Percentiles rank a stretch among this genome's conserved stretches.
These are phyloP conservation scores for Furcula furcula DNA, from an alignment of 2,888 invertebrate genomes.

Conservation along the genomic window DNA sequence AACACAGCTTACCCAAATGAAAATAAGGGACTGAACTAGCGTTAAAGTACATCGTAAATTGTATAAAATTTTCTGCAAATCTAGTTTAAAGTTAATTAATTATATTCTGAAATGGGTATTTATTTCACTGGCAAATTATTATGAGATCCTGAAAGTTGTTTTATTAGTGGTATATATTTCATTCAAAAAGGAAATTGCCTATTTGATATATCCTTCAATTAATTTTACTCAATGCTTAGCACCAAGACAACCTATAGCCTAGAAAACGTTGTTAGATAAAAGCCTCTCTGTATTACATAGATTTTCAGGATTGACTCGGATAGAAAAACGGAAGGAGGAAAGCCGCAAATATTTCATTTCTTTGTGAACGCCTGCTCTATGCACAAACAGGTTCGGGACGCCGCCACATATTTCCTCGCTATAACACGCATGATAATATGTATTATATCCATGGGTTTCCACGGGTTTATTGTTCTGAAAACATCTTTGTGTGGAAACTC, in stretches of 20 bases:
- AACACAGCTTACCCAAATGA: constrained; percentile 18
- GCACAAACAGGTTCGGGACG: constrained; percentile 44
- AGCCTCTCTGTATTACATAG: constrained; percentile 23
- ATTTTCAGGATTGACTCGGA: constrained; percentile 23
- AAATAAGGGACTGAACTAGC: constrained; percentile 18
- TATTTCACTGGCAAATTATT: too few species aligned
- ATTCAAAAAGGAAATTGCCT: too few species aligned
- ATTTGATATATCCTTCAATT: too few species aligned
- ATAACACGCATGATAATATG: constrained; percentile 13
- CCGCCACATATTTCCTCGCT: constrained; percentile 32
- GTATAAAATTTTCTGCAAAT: not conserved
- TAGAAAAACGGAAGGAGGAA: constrained; percentile 38
- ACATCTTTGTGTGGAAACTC: constrained; percentile 19
- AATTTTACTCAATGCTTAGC: too few species aligned
- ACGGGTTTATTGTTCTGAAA: constrained; percentile 19
- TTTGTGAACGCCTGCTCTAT: constrained; percentile 48
- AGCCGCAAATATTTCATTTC: constrained; percentile 62
- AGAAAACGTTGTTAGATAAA: constrained; percentile 26
- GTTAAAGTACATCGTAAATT: not conserved
- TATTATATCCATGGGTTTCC: constrained; percentile 2
- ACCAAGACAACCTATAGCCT: too few species aligned
- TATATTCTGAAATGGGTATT: not conserved
- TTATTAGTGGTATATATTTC: too few species aligned
- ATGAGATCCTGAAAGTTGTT: too few species aligned
- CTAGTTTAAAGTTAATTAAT: not conserved